These are phyloP conservation scores for Oscheius sp. DNA, from an alignment of 2,888 invertebrate species.

Conservation along the genomic window DNA sequence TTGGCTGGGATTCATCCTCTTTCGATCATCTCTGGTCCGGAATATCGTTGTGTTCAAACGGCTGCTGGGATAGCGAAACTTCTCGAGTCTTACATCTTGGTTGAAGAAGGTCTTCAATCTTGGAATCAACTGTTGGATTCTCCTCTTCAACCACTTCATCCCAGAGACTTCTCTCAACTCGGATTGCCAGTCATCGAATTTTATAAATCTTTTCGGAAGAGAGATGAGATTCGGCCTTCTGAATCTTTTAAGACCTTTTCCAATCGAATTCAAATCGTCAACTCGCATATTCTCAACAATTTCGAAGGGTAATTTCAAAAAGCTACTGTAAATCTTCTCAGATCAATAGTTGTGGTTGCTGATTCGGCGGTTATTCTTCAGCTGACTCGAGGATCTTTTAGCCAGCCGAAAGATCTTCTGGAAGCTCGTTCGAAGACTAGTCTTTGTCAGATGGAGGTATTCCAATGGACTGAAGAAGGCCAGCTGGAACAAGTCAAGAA, in stretches of 20 bases:
- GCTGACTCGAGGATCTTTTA: background rate
- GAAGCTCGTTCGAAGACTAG: background rate
- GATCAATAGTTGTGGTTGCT: conserved; percentile 2
- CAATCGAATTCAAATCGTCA: conserved; percentile 3
- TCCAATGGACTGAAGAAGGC: background rate
- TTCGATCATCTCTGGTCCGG: conserved; percentile 18
- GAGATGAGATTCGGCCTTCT: background rate
- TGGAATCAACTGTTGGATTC: conserved; percentile 6
- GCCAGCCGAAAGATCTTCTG: background rate
- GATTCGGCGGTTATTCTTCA: background rate
- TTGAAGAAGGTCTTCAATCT: background rate
- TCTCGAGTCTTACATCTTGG: background rate
- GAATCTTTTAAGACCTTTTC: background rate
- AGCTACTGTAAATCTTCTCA: background rate
- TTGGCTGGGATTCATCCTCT: conserved; percentile 1
- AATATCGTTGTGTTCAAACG: conserved; percentile 17
- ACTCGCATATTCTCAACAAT: background rate
- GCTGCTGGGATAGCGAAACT: conserved; percentile 7
- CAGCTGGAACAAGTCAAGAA: background rate
- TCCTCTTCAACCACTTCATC: background rate
- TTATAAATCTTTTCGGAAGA: background rate
- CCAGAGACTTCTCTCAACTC: conserved; percentile 12
- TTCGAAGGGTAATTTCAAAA: conserved; percentile 2
- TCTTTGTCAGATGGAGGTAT: background rate
- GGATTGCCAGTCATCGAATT: background rate